phyloP scores from a whole-genome alignment of 2,797 vertebrate species.

The Stomatorhinus walkeri region DNA sequence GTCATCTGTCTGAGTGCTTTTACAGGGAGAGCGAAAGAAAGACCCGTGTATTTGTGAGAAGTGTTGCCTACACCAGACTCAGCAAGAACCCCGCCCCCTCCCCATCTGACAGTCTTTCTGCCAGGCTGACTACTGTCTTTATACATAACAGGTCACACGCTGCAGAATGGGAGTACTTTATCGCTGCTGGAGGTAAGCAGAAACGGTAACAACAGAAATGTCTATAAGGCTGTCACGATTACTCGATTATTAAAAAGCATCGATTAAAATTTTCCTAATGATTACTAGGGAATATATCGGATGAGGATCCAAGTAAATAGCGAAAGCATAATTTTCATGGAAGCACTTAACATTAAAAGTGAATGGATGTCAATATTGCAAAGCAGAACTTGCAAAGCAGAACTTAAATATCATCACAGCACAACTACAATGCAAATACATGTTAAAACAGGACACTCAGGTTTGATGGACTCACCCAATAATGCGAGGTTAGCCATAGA shows the following conservation, averaged over 20 bases:
- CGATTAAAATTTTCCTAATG: not conserved
- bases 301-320: not conserved
- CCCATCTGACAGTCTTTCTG: not conserved
- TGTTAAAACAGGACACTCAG: not conserved
- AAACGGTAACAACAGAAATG: not conserved
- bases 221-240: not conserved
- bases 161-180: not conserved
- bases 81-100: not conserved
- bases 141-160: not conserved
- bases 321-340: not conserved
- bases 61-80: not conserved
- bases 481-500: not conserved
- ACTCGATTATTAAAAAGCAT: not conserved
- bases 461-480: not conserved
- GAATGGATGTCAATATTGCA: not conserved
- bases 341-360: not conserved
- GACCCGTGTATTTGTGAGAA: not conserved
- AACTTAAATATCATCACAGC: not conserved
- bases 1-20: not conserved
- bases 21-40: not conserved
- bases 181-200: not conserved
- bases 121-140: not conserved
- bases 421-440: not conserved
- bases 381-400: not conserved
- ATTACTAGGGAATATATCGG: not conserved